Base-by-base conservation (phyloP, 2,888 invertebrate genomes). In the Dasypolia templi region DNA sequence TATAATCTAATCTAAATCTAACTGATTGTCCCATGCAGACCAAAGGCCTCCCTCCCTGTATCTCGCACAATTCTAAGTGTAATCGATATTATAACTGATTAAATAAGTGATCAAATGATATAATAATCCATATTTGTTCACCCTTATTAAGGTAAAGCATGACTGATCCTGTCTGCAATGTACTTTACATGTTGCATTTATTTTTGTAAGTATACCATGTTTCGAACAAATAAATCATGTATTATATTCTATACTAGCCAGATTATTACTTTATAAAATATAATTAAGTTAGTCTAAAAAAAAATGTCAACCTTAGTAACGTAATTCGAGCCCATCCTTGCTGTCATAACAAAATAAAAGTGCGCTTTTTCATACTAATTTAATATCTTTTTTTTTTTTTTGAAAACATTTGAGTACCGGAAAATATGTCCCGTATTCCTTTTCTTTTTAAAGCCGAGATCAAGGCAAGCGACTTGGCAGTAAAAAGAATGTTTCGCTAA, bases 371-470 rank as follows among this genome's bases (percentile, higher is more conserved):
- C 26, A 46, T 63, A 59, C 71, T 56, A 39, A 61, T 72, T 75
- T 75, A 70, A 64, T 53, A 71, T 62, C 39, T 79, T 35, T n/a
- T n/a, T n/a, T n/a, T n/a, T n/a, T n/a, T n/a, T n/a, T n/a, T n/a
- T n/a, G n/a, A n/a, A n/a, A n/a, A n/a, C 69, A 46, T 55, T 68
- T 14, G 39, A 32, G 44, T 53, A 42, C 61, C n/a, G 66, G 22
- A 42, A 71, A 72, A 66, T 63, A 55, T 44, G 19, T 61, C 22
- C 6, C n/a, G 26, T 55, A 55, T 62, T 66, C 14, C n/a, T 46
- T 69, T 66, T 53, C 19, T 51, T 80, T 64, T 64, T 58, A 59
- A 80, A 69, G 22, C 65, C 46, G 26, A 65, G 65, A 80, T 69
- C 46, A 80, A 70, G 42, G 51, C 51, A 53, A 75, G 53, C 32